Evolutionary conservation across 2,113 vertebrate species (phyloP).

Genomic region (Silurus glanis): DNA sequence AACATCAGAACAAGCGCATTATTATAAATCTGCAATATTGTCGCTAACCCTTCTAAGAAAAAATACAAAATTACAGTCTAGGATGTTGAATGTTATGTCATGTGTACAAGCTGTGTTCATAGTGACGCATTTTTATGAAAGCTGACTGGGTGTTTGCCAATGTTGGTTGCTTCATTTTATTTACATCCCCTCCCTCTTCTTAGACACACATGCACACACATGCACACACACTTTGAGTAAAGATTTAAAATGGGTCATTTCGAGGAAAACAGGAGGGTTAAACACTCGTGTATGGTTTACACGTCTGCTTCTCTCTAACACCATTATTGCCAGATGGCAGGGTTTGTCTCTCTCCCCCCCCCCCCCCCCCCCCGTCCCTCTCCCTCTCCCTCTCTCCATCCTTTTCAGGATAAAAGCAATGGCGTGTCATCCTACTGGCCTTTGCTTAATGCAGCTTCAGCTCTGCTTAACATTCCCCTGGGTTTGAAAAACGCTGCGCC

Average conservation of each 20-base stretch:
- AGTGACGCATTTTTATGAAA: neutral
- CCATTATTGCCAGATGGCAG: conserved; percentile 62
- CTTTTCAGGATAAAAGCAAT: conserved; percentile 59
- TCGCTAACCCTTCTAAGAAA: no score
- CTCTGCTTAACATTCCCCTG: conserved; percentile 13
- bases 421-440: conserved; percentile 55
- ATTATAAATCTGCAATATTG: neutral
- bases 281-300: conserved; percentile 58
- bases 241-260: conserved; percentile 21
- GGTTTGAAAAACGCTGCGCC: conserved; percentile 18
- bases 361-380: conserved; percentile 2
- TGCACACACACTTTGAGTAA: neutral
- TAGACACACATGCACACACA: neutral
- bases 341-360: conserved; percentile 34
- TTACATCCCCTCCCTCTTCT: neutral
- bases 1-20: neutral
- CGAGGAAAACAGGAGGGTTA: conserved; percentile 30
- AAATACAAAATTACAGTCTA: no score
- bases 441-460: conserved; percentile 59
- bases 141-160: neutral
- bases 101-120: neutral
- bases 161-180: neutral
- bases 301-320: conserved; percentile 55
- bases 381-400: conserved; percentile 16
- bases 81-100: neutral